These are phyloP conservation scores for Trochalopteron elliotii DNA, from an alignment of 2,113 vertebrate species.

Conservation along the genomic window DNA sequence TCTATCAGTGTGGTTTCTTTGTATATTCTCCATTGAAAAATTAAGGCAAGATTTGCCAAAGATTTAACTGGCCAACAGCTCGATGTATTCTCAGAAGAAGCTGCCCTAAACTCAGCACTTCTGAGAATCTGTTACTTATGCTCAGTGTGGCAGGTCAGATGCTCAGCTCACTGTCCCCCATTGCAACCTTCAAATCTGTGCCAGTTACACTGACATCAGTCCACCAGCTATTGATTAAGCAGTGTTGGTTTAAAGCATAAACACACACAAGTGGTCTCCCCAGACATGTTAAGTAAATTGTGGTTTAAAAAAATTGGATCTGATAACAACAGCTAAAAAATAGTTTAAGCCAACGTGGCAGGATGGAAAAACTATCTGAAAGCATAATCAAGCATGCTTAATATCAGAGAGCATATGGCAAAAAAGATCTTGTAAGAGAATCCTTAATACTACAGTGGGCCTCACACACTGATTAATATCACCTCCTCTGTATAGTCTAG, in stretches of 20 bases:
- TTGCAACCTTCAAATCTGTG: neutral
- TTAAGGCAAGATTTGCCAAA: neutral
- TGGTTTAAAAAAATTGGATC: neutral
- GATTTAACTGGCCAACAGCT: neutral
- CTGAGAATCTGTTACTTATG: neutral
- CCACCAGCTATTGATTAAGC: neutral
- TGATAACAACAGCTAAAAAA: neutral
- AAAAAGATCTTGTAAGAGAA: constrained; percentile 49
- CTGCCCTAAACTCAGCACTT: neutral
- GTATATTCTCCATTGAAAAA: neutral
- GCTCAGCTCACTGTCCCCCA: neutral
- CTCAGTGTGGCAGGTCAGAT: neutral
- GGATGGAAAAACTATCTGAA: neutral
- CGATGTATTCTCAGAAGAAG: neutral
- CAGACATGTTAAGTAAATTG: neutral
- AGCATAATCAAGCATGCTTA: constrained; percentile 31
- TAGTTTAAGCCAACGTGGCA: constrained; percentile 9
- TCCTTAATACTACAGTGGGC: constrained; percentile 4
- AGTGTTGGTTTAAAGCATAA: neutral
- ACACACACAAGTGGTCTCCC: neutral
- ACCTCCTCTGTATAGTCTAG: constrained; percentile 27
- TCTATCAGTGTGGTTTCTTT: neutral
- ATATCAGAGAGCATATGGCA: constrained; percentile 37
- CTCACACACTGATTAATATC: constrained; percentile 31
- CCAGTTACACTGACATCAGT: neutral